phyloP scores from a whole-genome alignment of 1,140 invertebrate species.

The Brachionus rotundiformis region DNA sequence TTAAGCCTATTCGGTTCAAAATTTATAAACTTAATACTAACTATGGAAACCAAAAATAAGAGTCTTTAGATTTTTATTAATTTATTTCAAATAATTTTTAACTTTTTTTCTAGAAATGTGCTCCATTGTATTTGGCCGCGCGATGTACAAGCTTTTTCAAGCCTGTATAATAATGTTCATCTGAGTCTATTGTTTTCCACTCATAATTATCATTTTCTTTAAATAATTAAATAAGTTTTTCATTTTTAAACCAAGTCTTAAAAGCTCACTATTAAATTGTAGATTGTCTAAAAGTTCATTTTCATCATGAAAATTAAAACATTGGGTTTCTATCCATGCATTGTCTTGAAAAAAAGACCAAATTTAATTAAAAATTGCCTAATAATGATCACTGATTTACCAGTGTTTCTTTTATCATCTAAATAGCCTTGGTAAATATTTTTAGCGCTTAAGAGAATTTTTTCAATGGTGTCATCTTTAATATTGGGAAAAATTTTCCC shows the following conservation, averaged over 20 bases:
- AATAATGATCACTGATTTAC: neutral
- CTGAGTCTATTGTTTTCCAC: neutral
- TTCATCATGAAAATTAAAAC: constrained; percentile 14
- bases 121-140: neutral
- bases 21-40: neutral
- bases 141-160: neutral
- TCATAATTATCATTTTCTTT: neutral
- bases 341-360: neutral
- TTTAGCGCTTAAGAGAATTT: neutral
- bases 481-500: neutral
- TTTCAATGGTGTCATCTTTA: neutral
- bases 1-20: neutral
- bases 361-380: neutral
- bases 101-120: constrained; percentile 19
- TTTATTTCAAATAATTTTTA: constrained; percentile 27
- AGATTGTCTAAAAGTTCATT: neutral
- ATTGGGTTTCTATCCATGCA: constrained; percentile 34
- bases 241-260: no score
- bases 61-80: neutral
- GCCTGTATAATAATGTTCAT: neutral
- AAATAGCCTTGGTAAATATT: neutral
- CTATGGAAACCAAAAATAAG: constrained; percentile 11
- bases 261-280: neutral
- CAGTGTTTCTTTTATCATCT: constrained; percentile 18
- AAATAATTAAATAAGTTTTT: neutral